Base-by-base conservation (phyloP, 2,113 vertebrate species). In the Herpailurus yagouaroundi region DNA sequence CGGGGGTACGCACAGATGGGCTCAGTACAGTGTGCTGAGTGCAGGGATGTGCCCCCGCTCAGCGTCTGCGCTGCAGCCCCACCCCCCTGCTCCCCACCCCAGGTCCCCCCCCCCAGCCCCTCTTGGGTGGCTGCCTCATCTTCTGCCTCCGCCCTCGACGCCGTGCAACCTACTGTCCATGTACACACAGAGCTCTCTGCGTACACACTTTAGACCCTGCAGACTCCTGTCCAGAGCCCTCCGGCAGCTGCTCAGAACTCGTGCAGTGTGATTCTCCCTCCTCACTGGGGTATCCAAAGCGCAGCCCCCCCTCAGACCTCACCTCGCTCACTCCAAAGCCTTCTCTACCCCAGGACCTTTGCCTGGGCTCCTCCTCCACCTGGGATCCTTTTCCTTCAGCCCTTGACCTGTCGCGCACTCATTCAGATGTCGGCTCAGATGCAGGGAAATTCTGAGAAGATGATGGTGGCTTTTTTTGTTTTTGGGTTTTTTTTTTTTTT, bases 31-130 rank as follows among this genome's bases (percentile, higher is more conserved):
- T 8, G 80, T 38, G 55, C 52, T 15, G 41, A 9, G 31, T 10
- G 45, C 21, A 69, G 4, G 48, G 21, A 7, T 33, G 31, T 66
- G 48, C 33, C 23, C 83, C 45, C 21, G 3, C 31, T 50, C 33
- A 25, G 4, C 1, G 4, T 52, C 33, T 18, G 33, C 12, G 25
- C 45, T 36, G 31, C 5, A 0, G 4, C 64, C 33, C 18, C 84
- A n/a, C 13, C 1, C 1, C 4, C 45, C 45, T 15, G 31, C 31
- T 12, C 45, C 12, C 45, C 48, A n/a, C 8, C 45, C 21, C 13
- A 3, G 21, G 21, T 7, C 21, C 29, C 1, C 1, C 1, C 1
- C 33, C 29, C 15, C 45, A 3, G 2, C 36, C 36, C 27, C 1
- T 52, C 84, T 52, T 7, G 7, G 7, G 23, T 52, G 31, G 21